Evolutionary conservation across 2,797 vertebrate genomes (phyloP).

Genomic region (Ciconia nigra): DNA sequence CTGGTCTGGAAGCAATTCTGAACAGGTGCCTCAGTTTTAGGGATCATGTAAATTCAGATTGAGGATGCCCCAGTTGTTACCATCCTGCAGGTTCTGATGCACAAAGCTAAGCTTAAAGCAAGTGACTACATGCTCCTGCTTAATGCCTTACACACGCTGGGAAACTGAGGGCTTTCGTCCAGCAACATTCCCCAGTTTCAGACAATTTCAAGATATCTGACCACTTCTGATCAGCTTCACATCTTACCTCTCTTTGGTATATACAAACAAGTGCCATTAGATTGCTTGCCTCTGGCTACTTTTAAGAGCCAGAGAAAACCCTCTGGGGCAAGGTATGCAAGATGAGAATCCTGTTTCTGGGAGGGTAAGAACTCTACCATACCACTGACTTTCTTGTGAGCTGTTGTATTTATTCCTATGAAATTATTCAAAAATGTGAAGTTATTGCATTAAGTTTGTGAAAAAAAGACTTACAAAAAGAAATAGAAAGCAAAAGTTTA

Average conservation of each 20-base stretch:
- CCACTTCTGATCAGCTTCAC: conserved; percentile 2
- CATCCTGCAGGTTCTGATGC: not conserved
- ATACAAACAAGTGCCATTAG: conserved; percentile 41
- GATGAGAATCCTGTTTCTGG: not conserved
- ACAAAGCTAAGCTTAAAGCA: not conserved
- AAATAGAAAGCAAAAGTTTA: not conserved
- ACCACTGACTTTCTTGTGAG: not conserved
- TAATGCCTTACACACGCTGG: not conserved
- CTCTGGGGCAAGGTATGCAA: not conserved
- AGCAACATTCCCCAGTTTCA: not conserved
- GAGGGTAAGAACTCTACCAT: not conserved
- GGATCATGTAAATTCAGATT: not conserved
- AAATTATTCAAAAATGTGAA: not conserved
- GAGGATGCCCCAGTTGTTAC: not conserved
- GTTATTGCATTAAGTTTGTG: conserved; percentile 37
- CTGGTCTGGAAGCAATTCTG: conserved; percentile 43
- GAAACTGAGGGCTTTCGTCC: not conserved
- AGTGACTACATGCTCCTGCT: not conserved
- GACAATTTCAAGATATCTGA: not conserved
- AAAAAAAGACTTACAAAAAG: not conserved
- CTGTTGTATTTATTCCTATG: not conserved
- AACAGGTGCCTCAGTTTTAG: conserved; percentile 11
- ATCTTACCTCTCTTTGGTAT: conserved; percentile 72
- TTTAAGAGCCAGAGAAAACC: conserved; percentile 26
- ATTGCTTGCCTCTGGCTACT: not conserved